Evolutionary conservation across 2,888 invertebrate species (phyloP).

Genomic region (Andrena marginata): DNA sequence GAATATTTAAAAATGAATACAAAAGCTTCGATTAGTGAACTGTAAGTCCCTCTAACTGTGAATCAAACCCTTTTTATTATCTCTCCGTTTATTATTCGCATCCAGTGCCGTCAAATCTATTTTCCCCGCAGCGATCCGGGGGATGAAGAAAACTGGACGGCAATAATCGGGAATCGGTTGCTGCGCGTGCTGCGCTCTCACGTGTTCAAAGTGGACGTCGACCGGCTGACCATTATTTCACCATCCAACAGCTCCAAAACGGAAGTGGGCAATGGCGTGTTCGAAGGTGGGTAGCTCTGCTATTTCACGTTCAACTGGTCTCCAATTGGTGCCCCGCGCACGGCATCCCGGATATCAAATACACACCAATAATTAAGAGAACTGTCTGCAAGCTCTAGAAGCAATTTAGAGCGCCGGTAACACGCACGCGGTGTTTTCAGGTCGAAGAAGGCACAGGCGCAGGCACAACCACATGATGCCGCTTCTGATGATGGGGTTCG

Average conservation of each 20-base stretch:
- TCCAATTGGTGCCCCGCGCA: too few species aligned
- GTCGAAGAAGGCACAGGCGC: conserved; percentile 85
- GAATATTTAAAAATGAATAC: too few species aligned
- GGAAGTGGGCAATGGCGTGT: conserved; percentile 25
- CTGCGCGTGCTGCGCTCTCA: conserved; percentile 88
- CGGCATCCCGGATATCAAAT: too few species aligned
- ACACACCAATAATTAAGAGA: too few species aligned
- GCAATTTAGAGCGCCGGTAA: neutral
- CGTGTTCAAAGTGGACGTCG: conserved; percentile 88
- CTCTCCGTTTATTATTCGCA: too few species aligned
- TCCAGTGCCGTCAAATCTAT: neutral
- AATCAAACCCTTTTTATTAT: too few species aligned
- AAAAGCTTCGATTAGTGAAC: too few species aligned
- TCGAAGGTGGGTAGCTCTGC: conserved; percentile 50
- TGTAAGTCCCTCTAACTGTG: too few species aligned
- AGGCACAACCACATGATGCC: conserved; percentile 90
- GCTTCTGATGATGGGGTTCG: conserved; percentile 92
- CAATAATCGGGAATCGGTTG: conserved; percentile 87
- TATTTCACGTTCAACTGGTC: neutral
- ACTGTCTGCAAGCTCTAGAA: too few species aligned
- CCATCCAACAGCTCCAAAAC: conserved; percentile 25
- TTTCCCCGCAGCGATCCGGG: conserved; percentile 78
- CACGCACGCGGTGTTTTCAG: conserved; percentile 74
- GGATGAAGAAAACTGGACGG: conserved; percentile 87
- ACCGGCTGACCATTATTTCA: conserved; percentile 24